Base-by-base conservation (phyloP, 2,797 vertebrate genomes). In the Liparis tanakae region DNA sequence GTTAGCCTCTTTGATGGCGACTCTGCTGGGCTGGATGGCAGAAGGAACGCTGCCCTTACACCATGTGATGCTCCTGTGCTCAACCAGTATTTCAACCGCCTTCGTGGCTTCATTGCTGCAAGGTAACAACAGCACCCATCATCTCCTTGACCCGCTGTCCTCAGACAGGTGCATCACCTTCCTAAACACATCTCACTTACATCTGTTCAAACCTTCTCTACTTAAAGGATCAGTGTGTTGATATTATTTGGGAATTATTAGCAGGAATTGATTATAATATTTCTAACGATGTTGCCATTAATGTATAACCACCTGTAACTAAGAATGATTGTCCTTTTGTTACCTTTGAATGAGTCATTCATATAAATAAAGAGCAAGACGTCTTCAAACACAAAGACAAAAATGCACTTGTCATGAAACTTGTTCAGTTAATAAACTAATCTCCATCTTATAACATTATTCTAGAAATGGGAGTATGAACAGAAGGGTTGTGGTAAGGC, bases 71-170 rank as follows among this genome's bases (percentile, higher is more conserved):
- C 94, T 99, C 37, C 72, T 99, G 79, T 97, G 96, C 89, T 96
- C 96, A 12, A 93, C 95, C 87, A 97, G 97, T 0, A 93, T 98
- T 58, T 95, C 96, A 20, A 97, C 97, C 0, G 95, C 96, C 10
- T 98, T 98, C 85, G 91, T 95, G 30, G 96, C 97, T 2, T 99
- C 97, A 12, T 91, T 98, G 72, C 79, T 98, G 59, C 97, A 99
- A 94, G 98, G 97, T 96, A 89, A 91, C 59, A 46, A 76, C 64
- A 53, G 13, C 51, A 67, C 6, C 25, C 72, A 34, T 18, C 8
- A 3, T 39, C 18, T 30, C 8, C 2, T 18, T 10, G 0, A n/a
- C 43, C n/a, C 2, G 7, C 18, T 50, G 5, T 39, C 9, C n/a
- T 55, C 6, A 39, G 9, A 60, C 25, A 59, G 22, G 6, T 30